Evolutionary conservation across 1,140 invertebrate species (phyloP).

Genomic region (Myzus persicae): DNA sequence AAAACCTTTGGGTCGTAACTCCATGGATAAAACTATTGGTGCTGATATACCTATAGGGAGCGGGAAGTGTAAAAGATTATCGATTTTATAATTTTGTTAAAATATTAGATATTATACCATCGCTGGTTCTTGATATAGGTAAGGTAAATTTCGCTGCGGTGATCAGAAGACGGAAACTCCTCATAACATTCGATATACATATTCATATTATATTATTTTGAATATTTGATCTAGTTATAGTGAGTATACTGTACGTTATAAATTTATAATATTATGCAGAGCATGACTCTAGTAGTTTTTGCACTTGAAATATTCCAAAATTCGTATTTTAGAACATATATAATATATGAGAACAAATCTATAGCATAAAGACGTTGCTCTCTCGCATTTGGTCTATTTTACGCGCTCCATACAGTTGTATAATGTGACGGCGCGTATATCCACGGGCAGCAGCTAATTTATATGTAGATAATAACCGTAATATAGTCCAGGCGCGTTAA

Average conservation of each 20-base stretch:
- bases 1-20: background rate
- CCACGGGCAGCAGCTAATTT: background rate
- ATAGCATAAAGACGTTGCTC: background rate
- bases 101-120: background rate
- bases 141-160: too few species aligned
- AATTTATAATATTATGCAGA: background rate
- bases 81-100: background rate
- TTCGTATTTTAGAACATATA: background rate
- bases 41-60: background rate
- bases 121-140: too few species aligned
- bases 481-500: background rate
- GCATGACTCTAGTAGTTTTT: background rate
- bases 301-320: background rate
- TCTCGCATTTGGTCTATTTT: background rate
- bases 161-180: background rate
- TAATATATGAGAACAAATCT: background rate
- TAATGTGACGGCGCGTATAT: background rate
- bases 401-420: background rate
- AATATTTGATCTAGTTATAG: background rate
- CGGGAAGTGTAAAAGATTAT: background rate
- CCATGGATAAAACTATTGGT: background rate
- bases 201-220: background rate
- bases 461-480: background rate
- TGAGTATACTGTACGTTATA: background rate
- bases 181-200: background rate